Percentiles rank a stretch among this genome's conserved stretches.
Conservation (phyloP, 2,113 vertebrate species). For the Engraulis encrasicolus region DNA sequence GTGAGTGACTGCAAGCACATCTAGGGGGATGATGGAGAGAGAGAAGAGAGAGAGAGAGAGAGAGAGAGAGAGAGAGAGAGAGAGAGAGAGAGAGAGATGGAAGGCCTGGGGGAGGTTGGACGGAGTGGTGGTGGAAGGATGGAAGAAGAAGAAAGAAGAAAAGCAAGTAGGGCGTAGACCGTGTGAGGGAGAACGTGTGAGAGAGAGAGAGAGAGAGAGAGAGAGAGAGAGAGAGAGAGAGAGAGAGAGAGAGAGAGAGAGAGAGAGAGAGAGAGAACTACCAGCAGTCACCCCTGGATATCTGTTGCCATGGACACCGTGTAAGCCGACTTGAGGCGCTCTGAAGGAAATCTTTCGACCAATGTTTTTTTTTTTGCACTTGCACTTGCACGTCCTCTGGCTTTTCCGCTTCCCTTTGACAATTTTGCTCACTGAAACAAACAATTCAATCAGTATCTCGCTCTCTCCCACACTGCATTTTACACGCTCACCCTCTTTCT, state of each 20-base stretch:
- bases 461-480: background rate
- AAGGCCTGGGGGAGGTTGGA: background rate
- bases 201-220: slow-evolving; percentile 27
- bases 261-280: slow-evolving; percentile 52
- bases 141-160: too few species aligned
- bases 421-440: background rate
- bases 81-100: too few species aligned
- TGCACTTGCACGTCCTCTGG: slow-evolving; percentile 25
- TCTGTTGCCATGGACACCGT: slow-evolving; percentile 83
- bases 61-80: background rate
- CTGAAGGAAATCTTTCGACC: slow-evolving; percentile 43
- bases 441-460: background rate
- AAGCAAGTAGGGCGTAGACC: background rate
- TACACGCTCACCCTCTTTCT: background rate
- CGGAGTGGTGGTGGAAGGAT: too few species aligned
- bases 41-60: background rate
- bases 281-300: slow-evolving; percentile 72
- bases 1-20: slow-evolving; percentile 59
- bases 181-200: background rate
- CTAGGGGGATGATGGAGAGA: background rate
- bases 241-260: slow-evolving; percentile 15
- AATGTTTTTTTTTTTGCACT: slow-evolving; percentile 46
- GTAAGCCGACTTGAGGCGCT: slow-evolving; percentile 61
- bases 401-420: background rate
- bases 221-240: slow-evolving; percentile 16